Base-by-base conservation (phyloP, 2,888 invertebrate species). In the Euzophera pinguis region DNA sequence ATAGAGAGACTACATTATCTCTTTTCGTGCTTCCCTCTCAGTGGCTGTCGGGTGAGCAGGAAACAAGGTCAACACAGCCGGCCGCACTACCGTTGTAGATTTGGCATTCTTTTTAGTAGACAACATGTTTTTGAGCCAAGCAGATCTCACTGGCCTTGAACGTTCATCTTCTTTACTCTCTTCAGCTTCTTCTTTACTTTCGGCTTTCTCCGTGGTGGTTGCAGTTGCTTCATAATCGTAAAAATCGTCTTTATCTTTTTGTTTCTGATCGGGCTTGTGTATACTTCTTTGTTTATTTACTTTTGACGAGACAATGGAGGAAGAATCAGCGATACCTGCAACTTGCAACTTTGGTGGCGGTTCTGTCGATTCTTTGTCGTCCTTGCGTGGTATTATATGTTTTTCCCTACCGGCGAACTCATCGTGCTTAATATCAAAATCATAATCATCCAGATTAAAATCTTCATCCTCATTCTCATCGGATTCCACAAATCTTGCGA, bases 381-480 rank as follows among this genome's bases (percentile, higher is more conserved):
- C 77, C 8, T 37, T 53, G 54, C 81, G 74, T 0, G 86, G 85
- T 53, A 81, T 79, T 37, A 81, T 58, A 7, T 75, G 84, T 54
- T 86, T 86, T 1, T 79, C 75, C 60, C 81, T 71, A 0, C 81
- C 72, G 1, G 63, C 55, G 17, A 73, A 88, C 57, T 87, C 88
- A 50, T 89, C 88, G 50, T 88, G 87, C 53, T 82, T 79, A 1
- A 83, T 65, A 57, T 87, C 88, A 47, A 89, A 88, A 34, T 89
- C 87, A 47, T 87, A 88, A 57, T 89, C 88, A 8, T 77, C 73
- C 10, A 87, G 53, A 62, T 78, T 85, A 39, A 87, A 88, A 54
- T 89, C 88, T 61, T 86, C 84, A 17, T 89, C 87, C 66, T 87
- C 88, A 48, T 81, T 73, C 37, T 87, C 86, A 1, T 67, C 69